phyloP scores from a whole-genome alignment of 2,797 vertebrate species.

The Rhodeus uyekii region DNA sequence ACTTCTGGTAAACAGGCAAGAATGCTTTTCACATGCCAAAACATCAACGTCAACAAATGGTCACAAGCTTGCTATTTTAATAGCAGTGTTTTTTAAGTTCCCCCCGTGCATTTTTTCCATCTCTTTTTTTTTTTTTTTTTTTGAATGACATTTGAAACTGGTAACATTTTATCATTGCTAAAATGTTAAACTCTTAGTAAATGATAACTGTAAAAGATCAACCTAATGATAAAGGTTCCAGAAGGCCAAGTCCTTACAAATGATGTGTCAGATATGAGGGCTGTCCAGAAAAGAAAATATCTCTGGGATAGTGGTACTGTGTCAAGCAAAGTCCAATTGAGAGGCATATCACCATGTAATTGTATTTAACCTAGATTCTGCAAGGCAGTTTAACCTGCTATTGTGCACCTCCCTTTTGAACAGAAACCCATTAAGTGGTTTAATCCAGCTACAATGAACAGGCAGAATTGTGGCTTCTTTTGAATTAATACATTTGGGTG shows the following conservation, averaged over 20 bases:
- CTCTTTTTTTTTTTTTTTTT: neutral
- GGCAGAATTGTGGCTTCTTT: neutral
- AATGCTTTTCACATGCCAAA: slow-evolving; percentile 22
- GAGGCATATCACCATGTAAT: neutral
- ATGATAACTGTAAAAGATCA: neutral
- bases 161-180: neutral
- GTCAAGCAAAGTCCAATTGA: neutral
- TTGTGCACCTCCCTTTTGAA: neutral
- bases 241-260: neutral
- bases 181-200: neutral
- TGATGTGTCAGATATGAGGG: neutral
- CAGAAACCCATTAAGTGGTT: neutral
- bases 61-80: slow-evolving; percentile 9
- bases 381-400: neutral
- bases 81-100: neutral
- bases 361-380: neutral
- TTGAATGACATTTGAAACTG: neutral
- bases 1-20: neutral
- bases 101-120: neutral
- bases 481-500: neutral
- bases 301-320: neutral
- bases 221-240: neutral
- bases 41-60: neutral
- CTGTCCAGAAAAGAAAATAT: neutral
- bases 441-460: neutral